A percentile compares a stretch with the other conserved stretches of the same genome.
phyloP scores from a whole-genome alignment of 2,797 vertebrate genomes.

The Brachymystax lenok region DNA sequence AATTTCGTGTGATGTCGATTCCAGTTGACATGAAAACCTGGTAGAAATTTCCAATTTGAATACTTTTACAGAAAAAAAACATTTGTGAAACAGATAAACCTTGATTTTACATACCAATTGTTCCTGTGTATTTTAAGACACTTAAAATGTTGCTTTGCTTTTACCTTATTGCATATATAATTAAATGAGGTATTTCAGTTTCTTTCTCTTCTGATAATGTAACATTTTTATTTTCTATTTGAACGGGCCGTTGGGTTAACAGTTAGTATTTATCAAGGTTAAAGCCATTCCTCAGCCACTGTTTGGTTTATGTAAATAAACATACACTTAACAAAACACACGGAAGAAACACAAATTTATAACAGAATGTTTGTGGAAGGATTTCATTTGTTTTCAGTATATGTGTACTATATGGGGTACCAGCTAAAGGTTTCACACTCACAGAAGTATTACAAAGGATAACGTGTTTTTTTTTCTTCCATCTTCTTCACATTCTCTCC shows the following conservation, averaged over 20 bases:
- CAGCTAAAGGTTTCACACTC: constrained; percentile 35
- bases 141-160: constrained; percentile 11
- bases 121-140: constrained; percentile 11
- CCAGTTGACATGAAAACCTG: neutral
- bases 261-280: constrained; percentile 14
- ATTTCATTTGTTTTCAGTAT: constrained; percentile 23
- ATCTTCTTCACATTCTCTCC: constrained; percentile 19
- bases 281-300: constrained; percentile 47
- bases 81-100: neutral
- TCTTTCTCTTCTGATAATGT: constrained; percentile 17
- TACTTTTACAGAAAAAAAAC: neutral
- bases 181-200: constrained; percentile 1
- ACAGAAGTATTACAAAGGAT: constrained; percentile 4
- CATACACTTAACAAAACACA: constrained; percentile 32
- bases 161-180: constrained; percentile 16
- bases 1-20: neutral
- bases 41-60: neutral
- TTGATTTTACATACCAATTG: constrained; percentile 8
- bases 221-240: constrained; percentile 24
- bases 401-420: constrained; percentile 17
- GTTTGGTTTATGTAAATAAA: constrained; percentile 51
- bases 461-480: neutral
- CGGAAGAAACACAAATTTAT: constrained; percentile 58
- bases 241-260: constrained; percentile 9
- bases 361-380: constrained; percentile 43